These are phyloP conservation scores for Drosophila funebris DNA, from an alignment of 1,140 invertebrate species.

Conservation along the genomic window DNA sequence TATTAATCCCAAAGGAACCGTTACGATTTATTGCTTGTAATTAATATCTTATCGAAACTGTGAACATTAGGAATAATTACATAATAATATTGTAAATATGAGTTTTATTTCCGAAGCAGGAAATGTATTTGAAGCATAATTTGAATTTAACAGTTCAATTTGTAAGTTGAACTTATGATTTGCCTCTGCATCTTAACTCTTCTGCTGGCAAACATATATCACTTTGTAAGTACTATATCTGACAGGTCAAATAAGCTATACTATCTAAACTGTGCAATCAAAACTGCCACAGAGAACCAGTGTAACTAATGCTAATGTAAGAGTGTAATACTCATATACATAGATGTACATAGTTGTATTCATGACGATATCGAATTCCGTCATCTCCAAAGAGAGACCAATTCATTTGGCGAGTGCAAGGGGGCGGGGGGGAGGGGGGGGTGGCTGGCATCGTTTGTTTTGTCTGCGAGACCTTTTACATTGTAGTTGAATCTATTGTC, in stretches of 20 bases:
- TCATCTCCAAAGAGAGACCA: constrained; percentile 25
- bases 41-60: neutral
- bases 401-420: constrained; percentile 13
- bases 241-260: neutral
- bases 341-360: constrained; percentile 9
- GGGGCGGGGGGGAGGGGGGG: neutral
- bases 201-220: too few relatives aligned
- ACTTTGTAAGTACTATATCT: too few relatives aligned
- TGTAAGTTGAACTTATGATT: too few relatives aligned
- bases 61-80: neutral
- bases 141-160: too few relatives aligned
- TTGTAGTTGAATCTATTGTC: constrained; percentile 23
- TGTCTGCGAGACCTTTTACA: constrained; percentile 25
- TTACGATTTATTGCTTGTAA: neutral
- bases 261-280: constrained; percentile 5
- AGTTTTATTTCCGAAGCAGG: too few relatives aligned
- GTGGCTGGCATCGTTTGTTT: constrained; percentile 28
- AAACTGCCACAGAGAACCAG: neutral
- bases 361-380: constrained; percentile 36
- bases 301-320: neutral
- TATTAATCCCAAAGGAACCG: neutral
- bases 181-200: too few relatives aligned
- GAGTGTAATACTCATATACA: neutral
- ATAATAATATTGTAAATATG: too few relatives aligned
- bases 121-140: too few relatives aligned